phyloP scores from a whole-genome alignment of 2,888 invertebrate genomes.

The Philonicus albiceps region DNA sequence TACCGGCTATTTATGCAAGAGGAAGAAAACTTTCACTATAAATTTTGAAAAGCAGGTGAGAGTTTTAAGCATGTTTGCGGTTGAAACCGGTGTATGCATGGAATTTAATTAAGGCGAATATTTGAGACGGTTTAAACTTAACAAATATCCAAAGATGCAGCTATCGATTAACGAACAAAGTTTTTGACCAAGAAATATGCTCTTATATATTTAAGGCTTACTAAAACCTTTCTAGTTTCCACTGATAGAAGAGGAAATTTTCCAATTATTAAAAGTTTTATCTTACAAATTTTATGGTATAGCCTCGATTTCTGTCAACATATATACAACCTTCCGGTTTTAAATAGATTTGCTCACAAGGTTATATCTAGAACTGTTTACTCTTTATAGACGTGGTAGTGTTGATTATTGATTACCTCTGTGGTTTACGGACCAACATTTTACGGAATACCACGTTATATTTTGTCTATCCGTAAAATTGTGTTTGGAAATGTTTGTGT shows the following conservation, averaged over 20 bases:
- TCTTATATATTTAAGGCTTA: background rate
- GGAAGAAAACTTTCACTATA: background rate
- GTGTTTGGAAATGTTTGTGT: too few relatives aligned
- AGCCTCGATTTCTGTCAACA: background rate
- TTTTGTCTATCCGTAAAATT: too few relatives aligned
- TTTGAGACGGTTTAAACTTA: background rate
- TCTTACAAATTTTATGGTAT: background rate
- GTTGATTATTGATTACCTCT: background rate
- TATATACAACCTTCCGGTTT: background rate
- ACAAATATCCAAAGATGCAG: background rate
- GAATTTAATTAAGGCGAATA: background rate
- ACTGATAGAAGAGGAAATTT: background rate
- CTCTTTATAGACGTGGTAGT: background rate
- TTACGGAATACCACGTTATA: background rate
- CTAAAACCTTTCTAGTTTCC: background rate
- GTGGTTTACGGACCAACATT: background rate
- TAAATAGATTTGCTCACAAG: background rate
- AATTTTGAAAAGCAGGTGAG: background rate
- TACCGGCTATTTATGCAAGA: background rate
- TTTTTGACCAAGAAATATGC: background rate
- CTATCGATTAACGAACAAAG: background rate
- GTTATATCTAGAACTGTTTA: background rate
- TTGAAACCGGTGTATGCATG: background rate
- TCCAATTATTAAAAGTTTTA: background rate
- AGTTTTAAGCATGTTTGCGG: background rate